Evolutionary conservation across 2,888 invertebrate species (phyloP), one percentile per base, ranked within the genome.

Genomic region (Galerucella calmariensis): DNA sequence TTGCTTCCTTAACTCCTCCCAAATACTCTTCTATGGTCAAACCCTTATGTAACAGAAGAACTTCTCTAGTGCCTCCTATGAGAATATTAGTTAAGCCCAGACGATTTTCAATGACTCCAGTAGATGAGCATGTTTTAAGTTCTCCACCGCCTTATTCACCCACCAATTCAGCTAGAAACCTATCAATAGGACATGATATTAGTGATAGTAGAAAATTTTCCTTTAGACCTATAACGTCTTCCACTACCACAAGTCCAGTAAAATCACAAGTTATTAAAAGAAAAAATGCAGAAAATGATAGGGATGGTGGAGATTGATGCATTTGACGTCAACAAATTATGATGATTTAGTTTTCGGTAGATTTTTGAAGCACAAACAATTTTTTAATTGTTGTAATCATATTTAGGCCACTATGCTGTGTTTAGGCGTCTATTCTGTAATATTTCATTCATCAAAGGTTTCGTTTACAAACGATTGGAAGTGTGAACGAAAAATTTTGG

Each of bases 1-100:
- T 88, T 0, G 90, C 90, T 20, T 87, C 88, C 12, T 80, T 90
- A 9, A 72, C 79, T 51, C 79, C 77, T 3, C 77, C 75, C 66
- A 76, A 77, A 14, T 62, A 68, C 16, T 70, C 77, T 1, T 72
- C 78, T 9, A 79, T 83, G 46, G 77, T 82, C 62, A 65, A 79
- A 63, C 81, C 81, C 9, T 79, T 83, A 14, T 56, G 76, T 9
- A 78, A 77, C 20, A 79, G 85, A 74, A 78, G 84, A 67, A 78
- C 80, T 6, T 85, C 85, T n/a, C 66, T 85, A 53, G 77, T 82
- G 72, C 80, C 82, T 2, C 46, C 76, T 5, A n/a, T 71, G 9
- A 69, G 69, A 11, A 12, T 73, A 9, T 66, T 46, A 8, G 67
- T 74, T 8, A 74, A 75, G 20, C 78, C 75, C 5, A 78, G 84